phyloP scores from a whole-genome alignment of 2,888 invertebrate genomes.

The Petrophora chlorosata region DNA sequence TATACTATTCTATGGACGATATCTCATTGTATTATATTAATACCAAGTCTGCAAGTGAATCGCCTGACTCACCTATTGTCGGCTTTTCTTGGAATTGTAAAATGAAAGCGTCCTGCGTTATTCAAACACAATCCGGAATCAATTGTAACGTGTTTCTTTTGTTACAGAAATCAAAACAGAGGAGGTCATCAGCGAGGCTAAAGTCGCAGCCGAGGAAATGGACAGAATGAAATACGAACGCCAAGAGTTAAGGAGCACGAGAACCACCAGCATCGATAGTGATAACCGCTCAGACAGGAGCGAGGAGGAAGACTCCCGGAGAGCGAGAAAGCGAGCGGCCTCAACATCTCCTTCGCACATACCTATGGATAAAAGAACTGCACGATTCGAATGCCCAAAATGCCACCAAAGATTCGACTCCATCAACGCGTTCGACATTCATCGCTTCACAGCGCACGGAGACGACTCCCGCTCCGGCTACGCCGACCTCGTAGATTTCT shows the following conservation, averaged over 20 bases:
- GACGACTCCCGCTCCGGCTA: slow-evolving; percentile 86
- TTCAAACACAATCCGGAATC: slow-evolving; percentile 72
- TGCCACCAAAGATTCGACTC: slow-evolving; percentile 90
- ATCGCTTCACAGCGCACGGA: slow-evolving; percentile 86
- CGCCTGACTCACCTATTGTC: slow-evolving; percentile 80
- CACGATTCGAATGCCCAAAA: slow-evolving; percentile 86
- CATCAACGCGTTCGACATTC: slow-evolving; percentile 87
- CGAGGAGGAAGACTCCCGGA: slow-evolving; percentile 69
- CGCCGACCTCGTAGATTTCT: slow-evolving; percentile 91
- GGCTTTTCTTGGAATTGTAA: slow-evolving; percentile 78
- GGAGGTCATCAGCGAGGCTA: slow-evolving; percentile 73
- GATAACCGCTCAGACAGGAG: slow-evolving; percentile 84
- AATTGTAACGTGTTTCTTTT: slow-evolving; percentile 73
- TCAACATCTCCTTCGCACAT: slow-evolving; percentile 67
- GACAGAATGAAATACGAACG: slow-evolving; percentile 63
- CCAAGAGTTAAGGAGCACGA: slow-evolving; percentile 59
- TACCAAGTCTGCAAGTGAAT: slow-evolving; percentile 63
- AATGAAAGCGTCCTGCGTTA: slow-evolving; percentile 73
- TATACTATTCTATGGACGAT: slow-evolving; percentile 46
- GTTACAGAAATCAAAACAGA: slow-evolving; percentile 83
- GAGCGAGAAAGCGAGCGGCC: slow-evolving; percentile 70
- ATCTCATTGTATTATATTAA: slow-evolving; percentile 71
- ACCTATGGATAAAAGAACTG: slow-evolving; percentile 68
- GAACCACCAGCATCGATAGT: slow-evolving; percentile 79
- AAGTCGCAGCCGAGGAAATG: slow-evolving; percentile 69